Base-by-base conservation (phyloP, 35 echinoderm and acorn worm genomes). In the Lytechinus variegatus region DNA sequence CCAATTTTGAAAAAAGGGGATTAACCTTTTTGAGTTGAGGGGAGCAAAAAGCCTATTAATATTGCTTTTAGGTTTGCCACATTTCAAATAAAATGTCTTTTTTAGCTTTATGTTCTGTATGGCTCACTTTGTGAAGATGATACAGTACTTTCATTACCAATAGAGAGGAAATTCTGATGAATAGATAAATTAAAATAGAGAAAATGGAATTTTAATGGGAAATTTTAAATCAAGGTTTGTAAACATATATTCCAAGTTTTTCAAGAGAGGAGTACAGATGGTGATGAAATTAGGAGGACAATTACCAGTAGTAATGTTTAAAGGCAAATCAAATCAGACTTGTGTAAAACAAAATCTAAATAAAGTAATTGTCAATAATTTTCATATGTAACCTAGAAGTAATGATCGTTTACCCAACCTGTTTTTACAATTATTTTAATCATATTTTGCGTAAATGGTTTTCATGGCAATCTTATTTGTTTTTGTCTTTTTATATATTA, bases 1-100 rank as follows among this genome's bases (percentile, higher is more conserved):
- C 66, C 66, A 79, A 79, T 79, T 79, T 79, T 79, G 66, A n/a
- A 24, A 79, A 79, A 79, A 16, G 66, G 66, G 66, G 66, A 79
- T 79, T 79, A 79, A 79, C 66, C 66, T 79, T 79, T 79, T 79
- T 24, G 8, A 79, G 66, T 79, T 24, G 14, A 79, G 66, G 66
- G 66, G 66, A 79, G n/a, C 66, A 79, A 79, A 79, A 79, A 79
- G 33, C 66, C 66, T 19, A 79, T 79, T 24, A 79, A 27, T 79
- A 79, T n/a, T 79, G 19, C 66, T 79, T 21, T 7, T 79, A 79
- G 66, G 66, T 79, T 79, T 4, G 66, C 66, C 66, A 79, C 66
- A 79, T 79, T 79, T 79, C 66, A 24, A 79, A 79, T 24, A 79
- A 79, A n/a, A n/a, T 79, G 66, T n/a, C n/a, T 71, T 5, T 71